phyloP scores from a whole-genome alignment of 2,113 vertebrate genomes.

The Dermatemys mawii region DNA sequence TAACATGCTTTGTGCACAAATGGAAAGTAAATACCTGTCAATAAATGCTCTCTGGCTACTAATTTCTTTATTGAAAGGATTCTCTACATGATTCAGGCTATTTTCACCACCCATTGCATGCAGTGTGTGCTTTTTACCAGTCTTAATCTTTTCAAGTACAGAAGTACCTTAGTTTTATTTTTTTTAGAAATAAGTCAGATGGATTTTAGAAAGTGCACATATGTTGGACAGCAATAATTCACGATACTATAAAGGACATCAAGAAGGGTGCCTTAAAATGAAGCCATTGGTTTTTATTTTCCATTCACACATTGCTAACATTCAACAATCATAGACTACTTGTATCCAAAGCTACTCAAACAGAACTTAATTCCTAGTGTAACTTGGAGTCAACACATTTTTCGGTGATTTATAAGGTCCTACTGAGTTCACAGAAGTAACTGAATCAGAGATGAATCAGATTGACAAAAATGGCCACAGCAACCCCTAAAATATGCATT shows the following conservation, averaged over 20 bases:
- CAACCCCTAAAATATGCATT: not conserved
- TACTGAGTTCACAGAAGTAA: rapidly evolving
- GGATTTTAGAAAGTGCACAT: not conserved
- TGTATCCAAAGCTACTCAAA: not conserved
- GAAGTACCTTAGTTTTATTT: rapidly evolving
- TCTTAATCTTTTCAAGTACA: not conserved
- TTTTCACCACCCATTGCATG: not conserved
- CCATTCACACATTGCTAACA: not conserved
- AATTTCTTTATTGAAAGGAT: not conserved
- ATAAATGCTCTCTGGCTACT: not conserved
- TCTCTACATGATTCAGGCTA: rapidly evolving
- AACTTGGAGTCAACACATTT: not conserved
- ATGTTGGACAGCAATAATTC: not conserved
- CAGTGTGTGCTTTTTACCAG: not conserved
- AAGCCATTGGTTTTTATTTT: not conserved
- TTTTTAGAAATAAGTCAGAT: not conserved
- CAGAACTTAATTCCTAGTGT: not conserved
- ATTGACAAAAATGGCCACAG: rapidly evolving
- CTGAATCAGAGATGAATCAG: rapidly evolving
- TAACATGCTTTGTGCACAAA: not conserved
- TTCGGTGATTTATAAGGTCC: not conserved
- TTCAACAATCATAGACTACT: not conserved
- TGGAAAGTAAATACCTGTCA: not conserved
- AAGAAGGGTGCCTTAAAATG: not conserved
- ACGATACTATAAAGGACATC: not conserved